These are phyloP conservation scores for Helleia helle DNA, from an alignment of 2,888 invertebrate genomes.

Conservation along the genomic window DNA sequence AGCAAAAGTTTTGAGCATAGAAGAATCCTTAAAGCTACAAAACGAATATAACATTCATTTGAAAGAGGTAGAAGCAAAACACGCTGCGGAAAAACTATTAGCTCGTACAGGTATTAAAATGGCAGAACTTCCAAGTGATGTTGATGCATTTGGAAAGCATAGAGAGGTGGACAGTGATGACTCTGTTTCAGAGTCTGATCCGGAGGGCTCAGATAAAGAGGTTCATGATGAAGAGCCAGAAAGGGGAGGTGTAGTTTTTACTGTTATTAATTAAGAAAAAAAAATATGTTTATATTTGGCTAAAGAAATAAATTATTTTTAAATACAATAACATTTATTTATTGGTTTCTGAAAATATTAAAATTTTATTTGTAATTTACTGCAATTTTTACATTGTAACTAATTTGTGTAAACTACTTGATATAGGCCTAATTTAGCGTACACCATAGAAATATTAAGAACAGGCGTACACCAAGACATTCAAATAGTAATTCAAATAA, in stretches of 20 bases:
- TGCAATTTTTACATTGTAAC: too few species aligned
- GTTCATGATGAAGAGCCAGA: constrained; percentile 74
- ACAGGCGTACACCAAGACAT: too few species aligned
- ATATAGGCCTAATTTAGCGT: too few species aligned
- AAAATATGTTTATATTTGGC: not conserved
- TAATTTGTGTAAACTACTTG: too few species aligned
- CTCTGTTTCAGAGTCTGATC: constrained; percentile 40
- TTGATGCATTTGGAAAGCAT: constrained; percentile 47
- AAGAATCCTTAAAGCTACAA: constrained; percentile 73
- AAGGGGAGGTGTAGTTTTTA: constrained; percentile 68
- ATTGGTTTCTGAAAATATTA: too few species aligned
- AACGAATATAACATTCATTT: constrained; percentile 59
- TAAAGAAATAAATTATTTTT: too few species aligned
- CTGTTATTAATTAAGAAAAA: constrained; percentile 48
- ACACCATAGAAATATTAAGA: too few species aligned
- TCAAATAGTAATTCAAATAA: too few species aligned
- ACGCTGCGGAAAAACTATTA: constrained; percentile 71
- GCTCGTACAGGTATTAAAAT: constrained; percentile 48
- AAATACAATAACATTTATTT: too few species aligned
- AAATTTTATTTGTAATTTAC: too few species aligned
- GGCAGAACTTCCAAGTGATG: constrained; percentile 42
- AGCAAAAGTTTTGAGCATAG: constrained; percentile 62
- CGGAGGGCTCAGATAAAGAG: constrained; percentile 68
- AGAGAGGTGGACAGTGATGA: constrained; percentile 47
- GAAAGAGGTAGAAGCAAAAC: constrained; percentile 65